Evolutionary conservation across 2,888 invertebrate species (phyloP).

Genomic region (Diadegma fenestrale): DNA sequence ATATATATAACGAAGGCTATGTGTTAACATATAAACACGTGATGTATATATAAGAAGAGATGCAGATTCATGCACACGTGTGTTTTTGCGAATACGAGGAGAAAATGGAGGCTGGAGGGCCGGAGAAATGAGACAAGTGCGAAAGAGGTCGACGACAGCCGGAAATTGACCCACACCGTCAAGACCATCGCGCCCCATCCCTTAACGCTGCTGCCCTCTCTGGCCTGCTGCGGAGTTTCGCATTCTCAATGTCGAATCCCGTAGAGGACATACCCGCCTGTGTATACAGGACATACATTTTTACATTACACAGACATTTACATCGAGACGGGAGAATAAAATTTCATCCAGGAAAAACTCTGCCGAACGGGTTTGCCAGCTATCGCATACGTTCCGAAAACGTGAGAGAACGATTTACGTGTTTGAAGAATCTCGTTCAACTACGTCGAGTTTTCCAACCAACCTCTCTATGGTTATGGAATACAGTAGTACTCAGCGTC

Average conservation of each 20-base stretch:
- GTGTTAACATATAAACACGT: background rate
- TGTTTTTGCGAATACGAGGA: constrained; percentile 23
- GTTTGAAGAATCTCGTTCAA: constrained; percentile 62
- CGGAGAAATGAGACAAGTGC: constrained; percentile 47
- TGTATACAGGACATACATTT: constrained; percentile 6
- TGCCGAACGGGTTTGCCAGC: constrained; percentile 11
- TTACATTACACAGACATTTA: background rate
- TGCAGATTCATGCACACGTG: constrained; percentile 7
- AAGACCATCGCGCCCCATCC: constrained; percentile 21
- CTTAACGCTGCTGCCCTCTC: background rate
- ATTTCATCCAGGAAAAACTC: constrained; percentile 56
- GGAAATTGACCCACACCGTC: constrained; percentile 63
- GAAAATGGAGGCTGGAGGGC: constrained; percentile 24
- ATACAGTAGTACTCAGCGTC: constrained; percentile 23
- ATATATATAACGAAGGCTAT: constrained; percentile 17
- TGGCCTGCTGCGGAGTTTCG: background rate
- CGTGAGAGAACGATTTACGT: constrained; percentile 59
- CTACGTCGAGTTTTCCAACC: constrained; percentile 30
- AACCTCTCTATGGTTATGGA: constrained; percentile 40
- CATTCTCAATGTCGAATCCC: constrained; percentile 13
- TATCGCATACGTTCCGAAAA: constrained; percentile 38
- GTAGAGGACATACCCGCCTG: background rate
- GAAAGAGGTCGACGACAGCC: constrained; percentile 61
- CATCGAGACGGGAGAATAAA: constrained; percentile 51
- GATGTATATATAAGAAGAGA: background rate